Conservation (phyloP, 2,113 vertebrate species). For the Arizona elegans region DNA sequence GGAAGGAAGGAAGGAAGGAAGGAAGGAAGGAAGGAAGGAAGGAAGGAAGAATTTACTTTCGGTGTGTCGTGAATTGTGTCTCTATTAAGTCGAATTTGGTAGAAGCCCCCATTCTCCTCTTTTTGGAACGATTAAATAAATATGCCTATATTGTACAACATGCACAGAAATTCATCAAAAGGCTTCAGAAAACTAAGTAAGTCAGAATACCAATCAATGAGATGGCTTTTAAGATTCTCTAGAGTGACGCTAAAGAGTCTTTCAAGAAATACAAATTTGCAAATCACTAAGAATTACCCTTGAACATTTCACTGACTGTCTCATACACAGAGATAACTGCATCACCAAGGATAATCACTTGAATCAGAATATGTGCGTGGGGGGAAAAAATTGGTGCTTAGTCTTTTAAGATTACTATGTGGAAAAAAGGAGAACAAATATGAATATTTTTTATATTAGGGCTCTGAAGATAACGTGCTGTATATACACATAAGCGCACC, state of each 20-base stretch:
- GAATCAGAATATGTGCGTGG: slow-evolving; percentile 12
- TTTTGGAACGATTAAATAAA: not conserved
- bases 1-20: not conserved
- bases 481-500: slow-evolving; percentile 46
- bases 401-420: slow-evolving; percentile 37
- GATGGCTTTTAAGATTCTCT: not conserved
- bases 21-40: not conserved
- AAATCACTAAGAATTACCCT: not conserved
- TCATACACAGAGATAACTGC: not conserved
- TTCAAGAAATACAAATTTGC: not conserved
- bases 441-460: slow-evolving; percentile 59
- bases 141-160: not conserved
- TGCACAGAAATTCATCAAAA: not conserved
- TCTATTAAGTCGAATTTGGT: not conserved
- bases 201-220: not conserved
- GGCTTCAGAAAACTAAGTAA: not conserved
- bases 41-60: not conserved
- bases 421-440: slow-evolving; percentile 59
- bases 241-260: not conserved
- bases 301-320: not conserved
- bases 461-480: slow-evolving; percentile 46
- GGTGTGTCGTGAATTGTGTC: not conserved
- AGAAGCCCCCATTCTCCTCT: not conserved
- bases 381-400: not conserved
- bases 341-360: rapidly evolving